Percentiles rank a stretch among this genome's conserved stretches.
Conservation (phyloP, 1,140 invertebrate genomes). For the Drosophila watanabei region DNA sequence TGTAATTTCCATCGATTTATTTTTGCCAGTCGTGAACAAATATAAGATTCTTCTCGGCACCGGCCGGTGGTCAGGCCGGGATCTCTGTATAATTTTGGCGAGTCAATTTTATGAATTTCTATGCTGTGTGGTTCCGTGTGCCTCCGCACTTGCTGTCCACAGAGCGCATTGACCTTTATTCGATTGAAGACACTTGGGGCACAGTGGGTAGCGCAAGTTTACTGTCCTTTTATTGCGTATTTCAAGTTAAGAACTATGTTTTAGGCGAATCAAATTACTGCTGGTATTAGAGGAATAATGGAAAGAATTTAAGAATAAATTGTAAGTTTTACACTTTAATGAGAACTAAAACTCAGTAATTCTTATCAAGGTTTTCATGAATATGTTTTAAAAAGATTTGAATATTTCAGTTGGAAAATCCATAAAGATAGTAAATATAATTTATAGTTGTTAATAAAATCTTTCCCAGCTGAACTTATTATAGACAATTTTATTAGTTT, state of each 20-base stretch:
- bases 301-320: background rate
- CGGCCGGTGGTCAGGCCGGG: constrained; percentile 13
- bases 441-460: too few species aligned
- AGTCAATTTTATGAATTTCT: constrained; percentile 44
- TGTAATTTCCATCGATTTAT: constrained; percentile 46
- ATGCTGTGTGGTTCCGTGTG: constrained; percentile 6
- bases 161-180: constrained; percentile 66
- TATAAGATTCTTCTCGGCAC: constrained; percentile 29
- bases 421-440: too few species aligned
- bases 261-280: background rate
- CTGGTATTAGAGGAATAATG: too few species aligned
- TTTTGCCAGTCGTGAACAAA: constrained; percentile 44
- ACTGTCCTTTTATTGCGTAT: background rate
- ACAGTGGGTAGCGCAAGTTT: constrained; percentile 32
- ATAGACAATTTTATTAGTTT: too few species aligned
- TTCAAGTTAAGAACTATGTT: background rate
- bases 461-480: too few species aligned
- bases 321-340: background rate
- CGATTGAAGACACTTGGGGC: constrained; percentile 17
- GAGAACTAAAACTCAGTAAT: background rate
- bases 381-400: too few species aligned
- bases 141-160: constrained; percentile 41
- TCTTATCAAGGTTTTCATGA: too few species aligned
- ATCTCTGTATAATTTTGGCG: constrained; percentile 12
- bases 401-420: too few species aligned